A percentile compares a stretch with the other conserved stretches of the same genome.
phyloP scores from a whole-genome alignment of 2,113 vertebrate species.

The Lepisosteus oculatus region DNA sequence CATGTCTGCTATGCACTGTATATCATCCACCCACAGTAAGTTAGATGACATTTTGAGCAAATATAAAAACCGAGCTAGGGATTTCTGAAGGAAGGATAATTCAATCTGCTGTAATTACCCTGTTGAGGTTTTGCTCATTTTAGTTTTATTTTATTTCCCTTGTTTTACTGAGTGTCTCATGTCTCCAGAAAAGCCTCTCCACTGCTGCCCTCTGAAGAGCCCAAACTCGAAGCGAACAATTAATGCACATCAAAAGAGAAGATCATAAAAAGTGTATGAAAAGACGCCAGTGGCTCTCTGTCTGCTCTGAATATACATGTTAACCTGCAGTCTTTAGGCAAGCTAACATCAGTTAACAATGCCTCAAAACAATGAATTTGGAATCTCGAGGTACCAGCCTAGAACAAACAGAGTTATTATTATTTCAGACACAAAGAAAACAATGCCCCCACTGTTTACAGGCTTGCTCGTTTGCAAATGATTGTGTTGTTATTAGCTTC shows the following conservation, averaged over 20 bases:
- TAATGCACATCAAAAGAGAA: conserved; percentile 18
- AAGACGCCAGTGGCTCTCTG: background rate
- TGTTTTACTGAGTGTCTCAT: background rate
- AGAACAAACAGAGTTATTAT: conserved; percentile 23
- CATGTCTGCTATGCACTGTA: no score
- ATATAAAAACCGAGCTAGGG: no score
- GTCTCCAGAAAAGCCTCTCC: background rate
- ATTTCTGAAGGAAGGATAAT: no score
- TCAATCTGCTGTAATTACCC: background rate
- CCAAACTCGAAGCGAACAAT: background rate
- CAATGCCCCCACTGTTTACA: conserved; percentile 32
- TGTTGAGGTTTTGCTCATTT: background rate
- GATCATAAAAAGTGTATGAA: conserved; percentile 21
- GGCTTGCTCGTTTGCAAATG: conserved; percentile 37
- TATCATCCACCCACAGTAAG: no score
- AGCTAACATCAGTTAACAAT: conserved; percentile 26
- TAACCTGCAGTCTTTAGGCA: conserved; percentile 22
- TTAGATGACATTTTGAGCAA: no score
- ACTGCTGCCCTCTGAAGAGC: background rate
- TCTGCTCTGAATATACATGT: conserved; percentile 35
- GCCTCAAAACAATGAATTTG: conserved; percentile 25
- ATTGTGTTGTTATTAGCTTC: conserved; percentile 38
- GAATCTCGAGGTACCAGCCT: conserved; percentile 30
- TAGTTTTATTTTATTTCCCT: background rate
- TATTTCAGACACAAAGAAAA: conserved; percentile 37